Percentiles rank a stretch among this genome's conserved stretches.
phyloP scores from a whole-genome alignment of 2,113 vertebrate species.

The Octodon degus region DNA sequence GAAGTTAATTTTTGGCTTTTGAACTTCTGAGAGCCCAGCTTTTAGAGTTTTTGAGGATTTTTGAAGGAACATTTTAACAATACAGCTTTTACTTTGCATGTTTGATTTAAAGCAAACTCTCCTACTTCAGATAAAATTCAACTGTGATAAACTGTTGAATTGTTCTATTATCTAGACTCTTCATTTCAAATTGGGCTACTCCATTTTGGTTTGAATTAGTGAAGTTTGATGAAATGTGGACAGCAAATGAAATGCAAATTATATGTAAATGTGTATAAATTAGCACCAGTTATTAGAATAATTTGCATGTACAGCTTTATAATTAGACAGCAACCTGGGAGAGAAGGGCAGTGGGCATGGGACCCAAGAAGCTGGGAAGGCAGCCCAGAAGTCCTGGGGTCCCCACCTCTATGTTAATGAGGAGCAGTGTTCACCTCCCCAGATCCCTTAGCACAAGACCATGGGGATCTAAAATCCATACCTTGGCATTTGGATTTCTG shows the following conservation, averaged over 20 bases:
- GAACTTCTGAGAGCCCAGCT: conserved; percentile 39
- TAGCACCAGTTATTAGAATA: conserved; percentile 79
- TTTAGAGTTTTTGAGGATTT: conserved; percentile 62
- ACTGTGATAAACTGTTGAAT: conserved; percentile 43
- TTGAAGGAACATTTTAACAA: conserved; percentile 57
- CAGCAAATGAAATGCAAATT: conserved; percentile 79
- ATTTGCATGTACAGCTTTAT: conserved; percentile 80
- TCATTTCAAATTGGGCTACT: conserved; percentile 57
- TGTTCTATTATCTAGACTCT: conserved; percentile 50
- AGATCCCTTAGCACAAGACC: conserved; percentile 31
- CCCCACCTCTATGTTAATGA: conserved; percentile 75
- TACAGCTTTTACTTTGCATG: conserved; percentile 38
- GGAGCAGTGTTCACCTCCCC: neutral
- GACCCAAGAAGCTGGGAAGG: conserved; percentile 60
- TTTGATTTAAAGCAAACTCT: conserved; percentile 55
- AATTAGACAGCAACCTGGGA: conserved; percentile 77
- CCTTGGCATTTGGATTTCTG: neutral
- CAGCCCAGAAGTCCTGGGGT: conserved; percentile 62
- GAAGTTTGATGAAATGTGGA: conserved; percentile 76
- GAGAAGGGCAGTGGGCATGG: conserved; percentile 71
- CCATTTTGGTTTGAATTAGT: conserved; percentile 75
- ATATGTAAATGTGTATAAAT: conserved; percentile 81
- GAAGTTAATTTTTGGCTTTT: conserved; percentile 63
- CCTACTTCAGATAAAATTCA: neutral
- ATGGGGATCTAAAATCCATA: conserved; percentile 19